Percentiles rank a stretch among this genome's conserved stretches.
Evolutionary conservation across 1,140 invertebrate species (phyloP).

Genomic region (Leptinotarsa defecta): DNA sequence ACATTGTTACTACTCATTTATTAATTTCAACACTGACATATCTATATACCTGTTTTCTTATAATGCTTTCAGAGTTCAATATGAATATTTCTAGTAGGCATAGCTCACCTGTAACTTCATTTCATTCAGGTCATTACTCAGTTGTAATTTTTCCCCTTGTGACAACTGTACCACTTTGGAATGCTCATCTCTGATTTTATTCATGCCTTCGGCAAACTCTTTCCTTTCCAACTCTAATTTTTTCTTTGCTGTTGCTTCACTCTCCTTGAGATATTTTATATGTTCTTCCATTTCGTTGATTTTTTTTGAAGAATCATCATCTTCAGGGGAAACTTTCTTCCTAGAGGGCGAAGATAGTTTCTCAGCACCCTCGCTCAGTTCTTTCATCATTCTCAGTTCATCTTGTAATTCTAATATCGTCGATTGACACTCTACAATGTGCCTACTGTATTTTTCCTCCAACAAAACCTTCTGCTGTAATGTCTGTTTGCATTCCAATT

Average conservation of each 20-base stretch:
- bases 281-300: slow-evolving; percentile 7
- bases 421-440: background rate
- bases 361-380: background rate
- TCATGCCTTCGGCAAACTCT: background rate
- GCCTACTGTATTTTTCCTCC: slow-evolving; percentile 7
- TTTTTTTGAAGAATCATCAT: background rate
- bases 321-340: background rate
- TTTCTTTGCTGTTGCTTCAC: background rate
- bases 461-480: background rate
- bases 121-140: background rate
- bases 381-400: slow-evolving; percentile 10
- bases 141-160: background rate
- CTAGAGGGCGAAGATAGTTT: background rate
- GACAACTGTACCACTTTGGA: background rate
- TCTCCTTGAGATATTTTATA: background rate
- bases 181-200: background rate
- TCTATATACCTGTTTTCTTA: too few species aligned
- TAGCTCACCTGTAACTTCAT: slow-evolving; percentile 8
- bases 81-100: too few species aligned
- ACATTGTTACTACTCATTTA: too few species aligned
- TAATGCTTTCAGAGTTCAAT: too few species aligned
- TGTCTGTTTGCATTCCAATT: background rate
- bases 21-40: too few species aligned
- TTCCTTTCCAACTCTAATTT: background rate
- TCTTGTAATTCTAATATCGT: slow-evolving; percentile 7